Conservation (phyloP, 1,140 invertebrate species). For the Drosophila ohnishii region DNA sequence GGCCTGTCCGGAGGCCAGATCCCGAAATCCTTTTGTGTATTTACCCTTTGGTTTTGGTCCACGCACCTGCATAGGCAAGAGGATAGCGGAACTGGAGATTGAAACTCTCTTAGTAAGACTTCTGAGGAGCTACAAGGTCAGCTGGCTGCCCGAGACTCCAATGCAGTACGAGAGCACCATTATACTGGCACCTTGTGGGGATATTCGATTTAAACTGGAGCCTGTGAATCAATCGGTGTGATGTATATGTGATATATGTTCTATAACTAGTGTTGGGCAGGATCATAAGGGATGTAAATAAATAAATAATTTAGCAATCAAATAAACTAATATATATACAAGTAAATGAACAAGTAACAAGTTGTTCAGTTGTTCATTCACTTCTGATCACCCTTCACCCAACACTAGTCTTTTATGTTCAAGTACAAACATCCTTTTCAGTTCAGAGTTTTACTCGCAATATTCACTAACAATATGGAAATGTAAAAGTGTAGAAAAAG, state of each 20-base stretch:
- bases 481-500: conserved; percentile 47
- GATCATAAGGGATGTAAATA: background rate
- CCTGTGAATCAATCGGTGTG: conserved; percentile 32
- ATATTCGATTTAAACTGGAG: conserved; percentile 67
- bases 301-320: too few relatives aligned
- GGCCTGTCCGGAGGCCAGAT: conserved; percentile 78
- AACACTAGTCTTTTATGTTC: background rate
- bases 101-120: conserved; percentile 86
- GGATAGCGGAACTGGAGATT: conserved; percentile 89
- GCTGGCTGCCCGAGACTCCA: conserved; percentile 50
- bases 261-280: background rate
- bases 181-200: conserved; percentile 58
- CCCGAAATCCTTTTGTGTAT: conserved; percentile 64
- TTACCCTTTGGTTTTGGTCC: conserved; percentile 86
- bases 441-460: conserved; percentile 55
- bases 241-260: conserved; percentile 10
- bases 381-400: background rate
- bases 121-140: conserved; percentile 84
- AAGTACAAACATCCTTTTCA: conserved; percentile 26
- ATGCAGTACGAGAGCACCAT: conserved; percentile 71
- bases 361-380: background rate
- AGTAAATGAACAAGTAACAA: background rate
- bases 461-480: conserved; percentile 61
- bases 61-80: conserved; percentile 85
- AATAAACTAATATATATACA: too few relatives aligned